These are phyloP conservation scores for Anolis apletophallus DNA, from an alignment of 2,797 vertebrate genomes.

Conservation along the genomic window DNA sequence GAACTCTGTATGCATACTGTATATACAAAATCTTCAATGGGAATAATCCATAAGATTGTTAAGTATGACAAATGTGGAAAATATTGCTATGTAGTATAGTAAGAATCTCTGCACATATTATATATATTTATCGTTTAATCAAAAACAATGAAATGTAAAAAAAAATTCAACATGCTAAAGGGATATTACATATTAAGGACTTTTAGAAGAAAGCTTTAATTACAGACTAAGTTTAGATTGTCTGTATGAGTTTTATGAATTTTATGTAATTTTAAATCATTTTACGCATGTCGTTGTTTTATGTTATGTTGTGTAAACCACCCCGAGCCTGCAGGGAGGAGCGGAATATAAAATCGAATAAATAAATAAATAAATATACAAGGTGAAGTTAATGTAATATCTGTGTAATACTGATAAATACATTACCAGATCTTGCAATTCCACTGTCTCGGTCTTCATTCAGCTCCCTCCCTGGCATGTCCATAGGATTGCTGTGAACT, in stretches of 20 bases:
- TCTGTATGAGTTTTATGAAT: too few species aligned
- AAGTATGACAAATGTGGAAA: not conserved
- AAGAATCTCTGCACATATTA: not conserved
- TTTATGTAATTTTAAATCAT: too few species aligned
- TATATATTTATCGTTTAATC: not conserved
- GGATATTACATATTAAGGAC: slow-evolving; percentile 31
- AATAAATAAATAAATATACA: too few species aligned
- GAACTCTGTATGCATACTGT: too few species aligned
- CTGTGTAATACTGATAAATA: slow-evolving; percentile 41
- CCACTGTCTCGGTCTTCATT: slow-evolving; percentile 95
- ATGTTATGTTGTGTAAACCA: too few species aligned
- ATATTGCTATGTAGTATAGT: not conserved
- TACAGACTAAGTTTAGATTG: not conserved
- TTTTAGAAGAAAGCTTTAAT: not conserved
- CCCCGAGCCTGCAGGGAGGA: too few species aligned
- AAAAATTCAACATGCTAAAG: too few species aligned
- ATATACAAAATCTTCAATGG: not conserved
- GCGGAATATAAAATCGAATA: too few species aligned
- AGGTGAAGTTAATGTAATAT: not conserved
- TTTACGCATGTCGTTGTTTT: too few species aligned
- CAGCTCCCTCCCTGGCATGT: slow-evolving; percentile 94
- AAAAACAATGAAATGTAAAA: slow-evolving; percentile 34
- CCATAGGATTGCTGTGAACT: slow-evolving; percentile 99
- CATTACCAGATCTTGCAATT: slow-evolving; percentile 95
- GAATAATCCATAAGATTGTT: not conserved